Percentiles rank a stretch among this genome's conserved stretches.
phyloP scores from a whole-genome alignment of 2,113 vertebrate species.

The Arenaria interpres region DNA sequence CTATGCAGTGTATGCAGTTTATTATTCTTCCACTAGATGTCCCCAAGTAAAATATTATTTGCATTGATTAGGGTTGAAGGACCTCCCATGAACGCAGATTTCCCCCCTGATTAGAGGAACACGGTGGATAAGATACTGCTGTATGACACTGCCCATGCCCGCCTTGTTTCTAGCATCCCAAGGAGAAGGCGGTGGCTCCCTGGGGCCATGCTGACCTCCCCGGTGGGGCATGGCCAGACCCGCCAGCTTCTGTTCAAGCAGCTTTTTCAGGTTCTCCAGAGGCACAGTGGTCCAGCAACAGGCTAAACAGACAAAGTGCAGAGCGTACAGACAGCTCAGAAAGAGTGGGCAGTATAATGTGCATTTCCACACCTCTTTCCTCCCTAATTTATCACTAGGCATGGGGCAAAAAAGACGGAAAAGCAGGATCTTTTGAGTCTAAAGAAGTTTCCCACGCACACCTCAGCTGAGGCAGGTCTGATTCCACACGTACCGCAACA shows the following conservation, averaged over 20 bases:
- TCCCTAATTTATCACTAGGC: neutral
- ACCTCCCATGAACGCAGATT: neutral
- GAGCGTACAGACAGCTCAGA: neutral
- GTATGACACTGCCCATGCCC: too few species aligned
- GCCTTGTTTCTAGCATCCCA: neutral
- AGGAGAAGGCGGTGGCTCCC: neutral
- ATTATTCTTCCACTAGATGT: slow-evolving; percentile 58
- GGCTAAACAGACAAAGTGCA: neutral
- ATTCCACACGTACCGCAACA: neutral
- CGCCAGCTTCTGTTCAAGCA: neutral
- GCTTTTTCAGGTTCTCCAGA: neutral
- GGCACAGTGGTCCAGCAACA: neutral
- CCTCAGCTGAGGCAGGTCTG: neutral
- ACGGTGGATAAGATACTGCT: neutral
- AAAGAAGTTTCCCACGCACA: neutral
- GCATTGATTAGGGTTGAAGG: neutral
- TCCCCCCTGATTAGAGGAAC: neutral
- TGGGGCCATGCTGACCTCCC: neutral
- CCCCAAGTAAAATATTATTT: slow-evolving; percentile 31
- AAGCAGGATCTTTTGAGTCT: neutral
- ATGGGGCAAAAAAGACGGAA: neutral
- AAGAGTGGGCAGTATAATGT: neutral
- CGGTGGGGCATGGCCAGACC: neutral
- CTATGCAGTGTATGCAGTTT: neutral
- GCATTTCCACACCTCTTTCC: neutral